Percentiles rank a stretch among this genome's conserved stretches.
phyloP scores from a whole-genome alignment of 2,113 vertebrate species.

The Haemorhous mexicanus region DNA sequence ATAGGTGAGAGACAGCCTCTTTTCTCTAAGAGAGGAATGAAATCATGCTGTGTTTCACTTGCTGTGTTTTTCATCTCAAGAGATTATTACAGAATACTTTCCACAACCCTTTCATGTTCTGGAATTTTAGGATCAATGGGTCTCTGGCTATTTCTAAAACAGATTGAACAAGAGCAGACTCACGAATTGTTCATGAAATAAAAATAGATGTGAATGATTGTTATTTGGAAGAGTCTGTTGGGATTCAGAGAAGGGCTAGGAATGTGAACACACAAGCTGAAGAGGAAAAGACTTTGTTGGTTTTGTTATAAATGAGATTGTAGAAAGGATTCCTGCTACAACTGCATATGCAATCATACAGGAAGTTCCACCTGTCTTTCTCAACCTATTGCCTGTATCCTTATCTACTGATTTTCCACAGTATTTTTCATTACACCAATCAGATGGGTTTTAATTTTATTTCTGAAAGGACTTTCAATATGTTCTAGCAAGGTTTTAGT shows the following conservation, averaged over 20 bases:
- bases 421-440: background rate
- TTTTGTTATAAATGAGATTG: background rate
- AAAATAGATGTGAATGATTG: background rate
- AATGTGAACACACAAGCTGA: background rate
- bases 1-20: background rate
- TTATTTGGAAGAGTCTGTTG: background rate
- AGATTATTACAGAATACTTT: background rate
- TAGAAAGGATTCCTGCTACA: background rate
- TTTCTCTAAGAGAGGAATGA: background rate
- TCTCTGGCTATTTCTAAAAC: background rate
- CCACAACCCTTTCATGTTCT: background rate
- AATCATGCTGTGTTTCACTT: background rate
- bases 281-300: background rate
- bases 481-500: background rate
- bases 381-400: background rate
- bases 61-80: background rate
- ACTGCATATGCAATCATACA: background rate
- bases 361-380: background rate
- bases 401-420: background rate
- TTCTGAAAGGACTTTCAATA: background rate
- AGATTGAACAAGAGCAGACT: background rate
- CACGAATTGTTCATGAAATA: background rate
- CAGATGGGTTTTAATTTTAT: background rate
- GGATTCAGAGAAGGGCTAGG: background rate
- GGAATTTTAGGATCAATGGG: background rate